These are phyloP conservation scores for Oopsacas minuta DNA, from an alignment of 37 sponge, comb jelly and placozoan genomes.

Conservation along the genomic window DNA sequence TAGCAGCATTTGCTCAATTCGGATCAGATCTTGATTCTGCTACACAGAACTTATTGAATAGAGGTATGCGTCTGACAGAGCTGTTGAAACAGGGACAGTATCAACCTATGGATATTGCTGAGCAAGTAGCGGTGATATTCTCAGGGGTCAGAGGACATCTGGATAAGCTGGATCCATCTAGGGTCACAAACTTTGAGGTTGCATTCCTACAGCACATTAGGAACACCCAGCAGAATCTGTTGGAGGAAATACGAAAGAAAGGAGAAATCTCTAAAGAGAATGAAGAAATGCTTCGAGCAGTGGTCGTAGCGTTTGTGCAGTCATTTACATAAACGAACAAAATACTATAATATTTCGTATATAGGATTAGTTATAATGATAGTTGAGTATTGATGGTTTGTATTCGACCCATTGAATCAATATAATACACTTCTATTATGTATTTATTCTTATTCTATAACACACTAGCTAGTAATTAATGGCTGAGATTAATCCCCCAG, in stretches of 20 bases:
- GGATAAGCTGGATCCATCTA: conserved; percentile 84
- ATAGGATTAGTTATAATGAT: no score
- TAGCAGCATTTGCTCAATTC: conserved; percentile 99
- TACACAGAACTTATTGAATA: conserved; percentile 86
- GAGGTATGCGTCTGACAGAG: conserved; percentile 97
- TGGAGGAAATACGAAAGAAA: conserved; percentile 71
- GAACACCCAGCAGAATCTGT: conserved; percentile 62
- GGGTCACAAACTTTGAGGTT: conserved; percentile 80
- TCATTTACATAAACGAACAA: conserved; percentile 40
- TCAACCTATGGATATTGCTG: conserved; percentile 88
- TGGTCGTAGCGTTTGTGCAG: conserved; percentile 71
- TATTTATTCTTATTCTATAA: neutral
- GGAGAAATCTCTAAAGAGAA: conserved; percentile 71
- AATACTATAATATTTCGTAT: no score
- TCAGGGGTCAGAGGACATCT: conserved; percentile 91
- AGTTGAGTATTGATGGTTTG: neutral
- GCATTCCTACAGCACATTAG: conserved; percentile 87
- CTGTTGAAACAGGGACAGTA: conserved; percentile 99
- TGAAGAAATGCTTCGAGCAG: conserved; percentile 65
- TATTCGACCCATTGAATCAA: neutral
- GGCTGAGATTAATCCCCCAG: neutral
- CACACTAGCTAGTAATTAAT: neutral
- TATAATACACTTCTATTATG: neutral
- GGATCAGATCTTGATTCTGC: conserved; percentile 96
- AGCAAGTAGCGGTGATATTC: conserved; percentile 92